Base-by-base conservation (phyloP, 2,888 invertebrate species). In the Apodemia hepburni region DNA sequence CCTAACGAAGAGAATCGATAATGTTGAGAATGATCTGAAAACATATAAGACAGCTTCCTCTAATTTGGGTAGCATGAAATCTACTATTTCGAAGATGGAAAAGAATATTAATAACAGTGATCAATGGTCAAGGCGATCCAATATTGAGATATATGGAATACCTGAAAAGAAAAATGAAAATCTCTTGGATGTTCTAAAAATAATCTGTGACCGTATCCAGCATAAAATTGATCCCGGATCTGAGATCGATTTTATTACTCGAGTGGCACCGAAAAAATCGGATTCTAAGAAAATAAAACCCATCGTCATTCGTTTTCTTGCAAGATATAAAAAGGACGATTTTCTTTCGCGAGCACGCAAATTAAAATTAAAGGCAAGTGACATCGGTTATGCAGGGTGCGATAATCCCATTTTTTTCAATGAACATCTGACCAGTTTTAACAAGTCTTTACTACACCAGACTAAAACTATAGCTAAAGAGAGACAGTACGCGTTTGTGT, bases 271-370 rank as follows among this genome's bases (percentile, higher is more conserved):
- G 2, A 65, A 59, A 38, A 38, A 33, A 0, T 18, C 33, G 9
- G 58, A 58, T 17, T 35, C 17, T 58, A 60, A 59, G 18, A 60
- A 33, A 29, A 17, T 49, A 51, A 65, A 65, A 17, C 65, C 65
- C 3, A 65, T 65, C 12, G 61, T 65, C 6, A 27, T 65, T 12
- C 62, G 65, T 29, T 65, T 65, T 29, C 42, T 65, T 17, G 58
- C 65, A n/a, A 58, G 65, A 15, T 63, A 59, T 18, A 65, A 61
- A 61, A 65, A 63, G 33, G 63, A 65, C n/a, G 65, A 63, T 29
- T 62, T 65, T 57, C 18, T 65, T n/a, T 18, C 38, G 17, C 27
- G 51, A 12, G 49, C 45, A 7, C 60, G 58, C 47, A 64, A 58
- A 57, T 35, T 27, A 2, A 63, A 65, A 61, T 22, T 65, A 27